A percentile compares a stretch with the other conserved stretches of the same genome.
Evolutionary conservation across 2,888 invertebrate genomes (phyloP).

Genomic region (Drosophila merina): DNA sequence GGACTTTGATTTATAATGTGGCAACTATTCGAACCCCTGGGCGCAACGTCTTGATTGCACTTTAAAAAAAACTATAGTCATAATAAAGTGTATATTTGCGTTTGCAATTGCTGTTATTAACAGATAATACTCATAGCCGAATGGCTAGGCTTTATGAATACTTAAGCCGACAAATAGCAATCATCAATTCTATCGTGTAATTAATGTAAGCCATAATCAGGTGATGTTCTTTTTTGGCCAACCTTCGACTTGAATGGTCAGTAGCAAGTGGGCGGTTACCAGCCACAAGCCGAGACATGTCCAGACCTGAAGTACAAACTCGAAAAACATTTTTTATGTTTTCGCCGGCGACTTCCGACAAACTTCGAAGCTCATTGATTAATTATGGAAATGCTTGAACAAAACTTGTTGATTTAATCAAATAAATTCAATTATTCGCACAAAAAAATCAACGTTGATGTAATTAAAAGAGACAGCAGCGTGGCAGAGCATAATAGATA

Average conservation of each 20-base stretch:
- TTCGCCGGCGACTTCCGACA: constrained; percentile 40
- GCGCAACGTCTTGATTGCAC: background rate
- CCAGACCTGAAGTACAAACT: constrained; percentile 13
- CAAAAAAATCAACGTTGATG: constrained; percentile 10
- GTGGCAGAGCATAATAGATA: constrained; percentile 35
- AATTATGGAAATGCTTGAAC: constrained; percentile 50
- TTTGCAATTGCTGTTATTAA: background rate
- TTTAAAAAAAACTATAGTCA: background rate
- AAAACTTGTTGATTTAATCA: constrained; percentile 53
- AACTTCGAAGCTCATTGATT: constrained; percentile 37
- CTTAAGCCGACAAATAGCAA: constrained; percentile 3
- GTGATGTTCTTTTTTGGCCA: constrained; percentile 10
- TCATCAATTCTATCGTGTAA: constrained; percentile 32
- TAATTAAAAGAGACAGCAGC: constrained; percentile 51
- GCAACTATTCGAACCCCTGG: background rate
- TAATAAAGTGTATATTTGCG: background rate
- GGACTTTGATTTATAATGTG: background rate
- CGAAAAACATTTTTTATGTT: constrained; percentile 15
- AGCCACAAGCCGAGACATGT: background rate
- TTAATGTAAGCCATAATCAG: constrained; percentile 48
- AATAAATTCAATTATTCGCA: constrained; percentile 42
- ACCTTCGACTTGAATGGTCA: constrained; percentile 54
- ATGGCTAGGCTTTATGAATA: background rate
- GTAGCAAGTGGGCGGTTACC: constrained; percentile 25
- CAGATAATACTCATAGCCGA: background rate